Conservation (phyloP, 2,888 invertebrate species). For the Siphonodentalium dalli region DNA sequence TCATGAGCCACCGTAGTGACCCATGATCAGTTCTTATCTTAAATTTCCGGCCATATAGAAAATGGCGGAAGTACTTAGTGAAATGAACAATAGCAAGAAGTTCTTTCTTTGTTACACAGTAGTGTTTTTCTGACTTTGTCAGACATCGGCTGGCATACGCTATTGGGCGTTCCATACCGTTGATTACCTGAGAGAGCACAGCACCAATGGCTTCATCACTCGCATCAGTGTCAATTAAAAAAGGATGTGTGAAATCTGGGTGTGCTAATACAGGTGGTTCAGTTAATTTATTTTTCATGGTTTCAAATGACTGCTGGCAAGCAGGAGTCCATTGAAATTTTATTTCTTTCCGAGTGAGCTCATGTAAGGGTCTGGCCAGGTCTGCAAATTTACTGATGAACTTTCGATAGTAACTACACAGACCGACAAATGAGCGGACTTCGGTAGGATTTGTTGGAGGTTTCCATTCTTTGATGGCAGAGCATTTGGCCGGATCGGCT, state of each 20-base stretch:
- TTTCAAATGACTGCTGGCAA: conserved; percentile 1
- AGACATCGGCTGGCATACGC: conserved; percentile 3
- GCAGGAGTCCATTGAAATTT: neutral
- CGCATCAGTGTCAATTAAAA: conserved; percentile 3
- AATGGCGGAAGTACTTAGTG: neutral
- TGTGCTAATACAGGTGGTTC: neutral
- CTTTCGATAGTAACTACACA: conserved; percentile 5
- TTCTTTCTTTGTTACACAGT: conserved; percentile 2
- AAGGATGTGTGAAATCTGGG: conserved; percentile 2
- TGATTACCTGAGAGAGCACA: conserved; percentile 1
- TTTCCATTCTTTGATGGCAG: neutral
- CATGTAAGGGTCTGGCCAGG: neutral
- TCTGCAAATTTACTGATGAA: conserved; percentile 1
- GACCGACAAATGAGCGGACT: conserved; percentile 2
- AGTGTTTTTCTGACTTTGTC: neutral
- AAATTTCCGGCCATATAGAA: conserved; percentile 4
- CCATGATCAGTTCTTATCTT: conserved; percentile 3
- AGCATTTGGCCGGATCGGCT: neutral
- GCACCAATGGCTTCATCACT: conserved; percentile 6
- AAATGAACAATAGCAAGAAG: neutral
- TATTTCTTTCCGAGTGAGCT: neutral
- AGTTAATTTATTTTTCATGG: neutral
- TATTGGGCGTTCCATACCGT: neutral
- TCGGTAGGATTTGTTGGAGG: neutral
- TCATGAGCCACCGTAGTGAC: conserved; percentile 6